Conservation (phyloP, 2,888 invertebrate genomes). For the Lissocephala sabroskyi region DNA sequence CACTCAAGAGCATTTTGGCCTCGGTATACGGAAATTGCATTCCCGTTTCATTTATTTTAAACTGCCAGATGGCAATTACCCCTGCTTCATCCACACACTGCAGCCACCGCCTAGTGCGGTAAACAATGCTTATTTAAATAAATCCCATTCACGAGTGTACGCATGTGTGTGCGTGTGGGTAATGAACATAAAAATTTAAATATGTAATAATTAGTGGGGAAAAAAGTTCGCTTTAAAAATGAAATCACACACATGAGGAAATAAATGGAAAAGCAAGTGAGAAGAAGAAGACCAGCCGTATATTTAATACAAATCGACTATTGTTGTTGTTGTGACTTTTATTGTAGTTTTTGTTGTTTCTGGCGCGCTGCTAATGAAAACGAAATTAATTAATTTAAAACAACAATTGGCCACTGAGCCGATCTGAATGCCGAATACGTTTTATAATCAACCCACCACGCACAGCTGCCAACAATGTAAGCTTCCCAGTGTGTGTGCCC, state of each 20-base stretch:
- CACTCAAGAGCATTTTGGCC: too few relatives aligned
- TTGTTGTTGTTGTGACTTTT: neutral
- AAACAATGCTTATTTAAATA: constrained; percentile 58
- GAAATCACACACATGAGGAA: constrained; percentile 45
- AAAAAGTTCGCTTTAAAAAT: constrained; percentile 55
- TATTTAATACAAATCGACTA: constrained; percentile 24
- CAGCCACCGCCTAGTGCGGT: neutral
- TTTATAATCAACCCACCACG: too few relatives aligned
- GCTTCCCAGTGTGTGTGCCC: neutral
- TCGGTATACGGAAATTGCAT: constrained; percentile 14
- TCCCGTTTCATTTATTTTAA: too few relatives aligned
- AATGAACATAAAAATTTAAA: constrained; percentile 51
- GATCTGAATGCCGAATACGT: too few relatives aligned
- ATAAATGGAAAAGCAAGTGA: constrained; percentile 47
- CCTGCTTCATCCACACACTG: neutral
- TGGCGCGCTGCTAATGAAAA: constrained; percentile 40
- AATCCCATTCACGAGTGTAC: constrained; percentile 41
- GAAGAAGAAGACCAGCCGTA: constrained; percentile 15
- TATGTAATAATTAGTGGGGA: constrained; percentile 60
- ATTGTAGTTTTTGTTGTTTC: constrained; percentile 5
- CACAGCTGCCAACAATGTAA: neutral
- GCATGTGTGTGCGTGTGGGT: neutral
- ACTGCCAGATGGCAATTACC: too few relatives aligned
- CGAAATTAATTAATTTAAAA: constrained; percentile 25
- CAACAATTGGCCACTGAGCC: constrained; percentile 53